Evolutionary conservation across 2,797 vertebrate genomes (phyloP), one percentile per base, ranked within the genome.

Genomic region (Ciconia nigra): DNA sequence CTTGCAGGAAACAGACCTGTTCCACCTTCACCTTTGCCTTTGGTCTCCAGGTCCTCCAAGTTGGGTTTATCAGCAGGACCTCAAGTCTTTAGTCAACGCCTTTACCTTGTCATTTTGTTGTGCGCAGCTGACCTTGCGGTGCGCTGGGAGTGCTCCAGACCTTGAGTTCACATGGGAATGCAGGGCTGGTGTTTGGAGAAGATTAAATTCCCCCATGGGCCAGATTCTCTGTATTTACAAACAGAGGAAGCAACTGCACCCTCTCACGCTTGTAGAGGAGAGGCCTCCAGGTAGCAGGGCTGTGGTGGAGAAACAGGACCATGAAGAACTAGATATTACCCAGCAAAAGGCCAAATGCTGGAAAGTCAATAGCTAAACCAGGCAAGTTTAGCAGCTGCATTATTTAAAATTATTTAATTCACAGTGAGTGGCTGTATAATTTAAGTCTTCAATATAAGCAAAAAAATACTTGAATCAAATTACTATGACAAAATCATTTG

Each of bases 101-200:
- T 11, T 41, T 14, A 3, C n/a, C 59, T 26, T 41, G 2, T 17
- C 21, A 5, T 26, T 69, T 5, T 25, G 13, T 9, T 41, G 59
- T 1, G 31, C 3, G 2, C 20, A 19, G 20, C 29, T 1, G 0
- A 41, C 15, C 25, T 33, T 20, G 29, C 0, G 2, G 17, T 26
- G 25, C 1, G 0, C 1, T 29, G 59, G 46, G n/a, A 19, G 14
- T 2, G 25, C 87, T 55, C 18, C 83, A 65, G n/a, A 26, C 12
- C 47, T 78, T 7, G 3, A 16, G 7, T 0, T 2, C 22, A 18
- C 10, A 1, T 0, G 5, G 31, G 10, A 22, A 12, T 2, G 28
- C 2, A 10, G 24, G 21, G 1, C 25, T 49, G 59, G 55, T 3
- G 28, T 5, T 18, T 47, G 69, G 11, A 29, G 65, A 44, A 17